Evolutionary conservation across 1,140 invertebrate species (phyloP), one percentile per base, ranked within the genome.

Genomic region (Papilio dardanus): DNA sequence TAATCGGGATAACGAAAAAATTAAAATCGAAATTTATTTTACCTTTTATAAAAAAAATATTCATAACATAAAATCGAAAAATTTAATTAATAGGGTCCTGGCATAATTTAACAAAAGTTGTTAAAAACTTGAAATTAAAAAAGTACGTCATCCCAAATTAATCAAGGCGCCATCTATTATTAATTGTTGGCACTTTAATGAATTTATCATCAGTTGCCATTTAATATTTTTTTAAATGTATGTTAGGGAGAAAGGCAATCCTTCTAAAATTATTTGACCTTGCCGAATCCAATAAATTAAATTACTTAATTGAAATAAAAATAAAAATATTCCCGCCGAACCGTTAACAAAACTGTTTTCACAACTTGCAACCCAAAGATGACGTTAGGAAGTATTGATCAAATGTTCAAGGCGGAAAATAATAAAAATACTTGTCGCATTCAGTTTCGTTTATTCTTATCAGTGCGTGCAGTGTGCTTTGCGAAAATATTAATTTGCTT

Each of bases 391-490:
- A 73, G 81, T 77, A 86, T 86, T 79, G 82, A 78, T 74, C 66
- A 74, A 65, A 74, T 74, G 75, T 68, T 75, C 76, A 69, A 74
- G 81, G 77, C 79, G 76, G 65, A 76, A 80, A 82, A 82, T 80
- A 81, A 84, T 83, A 85, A 77, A 88, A 87, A 88, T 83, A 88
- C 81, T 86, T 85, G 84, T 85, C 81, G 81, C 83, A 79, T 85
- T 46, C 71, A 68, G 54, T 62, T 62, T 58, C 19, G 21, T 50
- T 76, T 71, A 62, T 46, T 74, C 35, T 58, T 50, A 6, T 46
- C 16, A 58, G 58, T 31, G 58, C 0, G 28, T 54, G 33, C 69
- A 73, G 69, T 50, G 69, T 28, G 21, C 21, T 71, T 37, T 19
- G 37, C 10, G 24, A 46, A 50, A 16, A n/a, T 58, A 35, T 24